Evolutionary conservation across 2,888 invertebrate species (phyloP).

Genomic region (Atrina japonica): DNA sequence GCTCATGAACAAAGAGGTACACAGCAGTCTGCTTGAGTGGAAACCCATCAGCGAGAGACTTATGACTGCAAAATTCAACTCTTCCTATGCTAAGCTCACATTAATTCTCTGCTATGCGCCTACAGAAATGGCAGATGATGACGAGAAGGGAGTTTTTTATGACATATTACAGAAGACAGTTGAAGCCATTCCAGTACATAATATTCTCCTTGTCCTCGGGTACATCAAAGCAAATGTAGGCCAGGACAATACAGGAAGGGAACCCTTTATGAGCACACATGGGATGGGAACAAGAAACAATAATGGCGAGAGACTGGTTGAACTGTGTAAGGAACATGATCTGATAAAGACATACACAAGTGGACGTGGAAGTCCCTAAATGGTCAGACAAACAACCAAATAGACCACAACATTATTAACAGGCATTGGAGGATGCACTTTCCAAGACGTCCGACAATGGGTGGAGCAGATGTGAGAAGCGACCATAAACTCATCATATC

Average conservation of each 20-base stretch:
- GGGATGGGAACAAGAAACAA: constrained; percentile 25
- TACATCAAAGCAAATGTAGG: constrained; percentile 29
- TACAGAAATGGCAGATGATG: constrained; percentile 24
- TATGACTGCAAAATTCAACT: constrained; percentile 14
- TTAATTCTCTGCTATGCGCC: constrained; percentile 3
- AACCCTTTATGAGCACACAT: constrained; percentile 5
- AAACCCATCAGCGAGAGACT: constrained; percentile 13
- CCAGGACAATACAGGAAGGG: neutral
- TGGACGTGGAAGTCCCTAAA: constrained; percentile 26
- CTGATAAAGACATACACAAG: constrained; percentile 25
- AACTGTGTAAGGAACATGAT: neutral
- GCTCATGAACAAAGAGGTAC: neutral
- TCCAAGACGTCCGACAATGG: no score
- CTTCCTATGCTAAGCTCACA: constrained; percentile 2
- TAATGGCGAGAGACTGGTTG: constrained; percentile 7
- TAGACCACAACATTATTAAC: constrained; percentile 18
- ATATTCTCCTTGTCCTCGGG: no score
- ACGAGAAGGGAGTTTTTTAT: no score
- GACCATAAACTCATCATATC: constrained; percentile 9
- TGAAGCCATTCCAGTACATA: no score
- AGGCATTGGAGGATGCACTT: constrained; percentile 10
- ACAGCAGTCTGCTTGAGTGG: constrained; percentile 10
- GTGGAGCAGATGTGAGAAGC: constrained; percentile 26
- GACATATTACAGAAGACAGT: constrained; percentile 42
- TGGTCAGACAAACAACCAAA: constrained; percentile 22